Conservation (phyloP, 1,140 invertebrate genomes). For the Triops longicaudatus region DNA sequence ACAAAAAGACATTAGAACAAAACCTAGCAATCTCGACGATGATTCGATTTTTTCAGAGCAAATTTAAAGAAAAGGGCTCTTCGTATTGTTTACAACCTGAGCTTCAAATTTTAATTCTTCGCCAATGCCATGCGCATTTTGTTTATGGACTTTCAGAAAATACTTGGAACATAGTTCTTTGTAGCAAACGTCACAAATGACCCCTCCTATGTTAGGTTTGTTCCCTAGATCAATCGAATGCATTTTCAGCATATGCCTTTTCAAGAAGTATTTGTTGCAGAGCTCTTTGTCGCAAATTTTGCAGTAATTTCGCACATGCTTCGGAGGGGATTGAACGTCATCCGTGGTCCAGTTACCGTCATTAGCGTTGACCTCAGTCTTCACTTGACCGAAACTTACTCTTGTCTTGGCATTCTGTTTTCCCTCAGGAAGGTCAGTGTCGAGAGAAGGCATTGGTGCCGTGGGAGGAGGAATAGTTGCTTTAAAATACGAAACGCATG, state of each 20-base stretch:
- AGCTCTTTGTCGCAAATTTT: constrained; percentile 57
- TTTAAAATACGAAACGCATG: background rate
- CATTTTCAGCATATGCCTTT: constrained; percentile 60
- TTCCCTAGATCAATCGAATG: constrained; percentile 49
- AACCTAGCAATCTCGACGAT: too few relatives aligned
- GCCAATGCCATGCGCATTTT: constrained; percentile 49
- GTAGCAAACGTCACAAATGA: constrained; percentile 47
- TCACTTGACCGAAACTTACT: background rate
- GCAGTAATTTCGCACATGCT: constrained; percentile 48
- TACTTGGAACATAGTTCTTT: constrained; percentile 52
- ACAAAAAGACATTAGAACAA: too few relatives aligned
- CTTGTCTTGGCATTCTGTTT: background rate
- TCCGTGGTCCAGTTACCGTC: background rate
- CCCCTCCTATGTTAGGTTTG: constrained; percentile 37
- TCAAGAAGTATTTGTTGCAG: constrained; percentile 60
- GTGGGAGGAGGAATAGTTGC: constrained; percentile 24
- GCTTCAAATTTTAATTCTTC: constrained; percentile 33
- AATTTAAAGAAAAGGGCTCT: background rate
- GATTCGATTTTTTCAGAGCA: too few relatives aligned
- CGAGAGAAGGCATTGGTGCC: background rate
- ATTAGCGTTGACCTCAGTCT: background rate
- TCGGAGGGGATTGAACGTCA: constrained; percentile 36
- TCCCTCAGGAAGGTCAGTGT: background rate
- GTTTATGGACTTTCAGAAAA: constrained; percentile 49
- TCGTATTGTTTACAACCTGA: background rate